Evolutionary conservation across 2,888 invertebrate genomes (phyloP).

Genomic region (Tholera decimalis): DNA sequence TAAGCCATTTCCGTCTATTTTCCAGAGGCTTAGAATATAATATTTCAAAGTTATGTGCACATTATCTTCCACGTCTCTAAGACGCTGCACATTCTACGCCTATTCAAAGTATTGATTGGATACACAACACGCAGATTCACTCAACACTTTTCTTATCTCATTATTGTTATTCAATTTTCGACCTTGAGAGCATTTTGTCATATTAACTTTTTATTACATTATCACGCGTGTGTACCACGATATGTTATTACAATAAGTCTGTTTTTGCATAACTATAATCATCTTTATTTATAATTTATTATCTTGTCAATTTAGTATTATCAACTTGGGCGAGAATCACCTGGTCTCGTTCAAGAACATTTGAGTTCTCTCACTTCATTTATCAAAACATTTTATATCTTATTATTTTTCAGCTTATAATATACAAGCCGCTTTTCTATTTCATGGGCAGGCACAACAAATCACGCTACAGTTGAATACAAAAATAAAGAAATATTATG

Average conservation of each 20-base stretch:
- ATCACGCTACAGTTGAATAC: background rate
- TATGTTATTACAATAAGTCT: conserved; percentile 5
- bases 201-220: conserved; percentile 24
- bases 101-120: conserved; percentile 9
- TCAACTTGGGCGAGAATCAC: background rate
- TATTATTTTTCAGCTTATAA: background rate
- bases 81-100: conserved; percentile 4
- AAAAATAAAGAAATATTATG: background rate
- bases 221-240: conserved; percentile 44
- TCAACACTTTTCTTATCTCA: conserved; percentile 31
- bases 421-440: background rate
- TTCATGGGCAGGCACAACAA: no score
- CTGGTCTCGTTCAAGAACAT: conserved; percentile 1
- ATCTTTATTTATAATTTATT: conserved; percentile 17
- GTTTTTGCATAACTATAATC: conserved; percentile 20
- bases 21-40: background rate
- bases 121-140: conserved; percentile 5
- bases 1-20: background rate
- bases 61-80: background rate
- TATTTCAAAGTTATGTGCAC: background rate
- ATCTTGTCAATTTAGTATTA: conserved; percentile 7
- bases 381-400: background rate
- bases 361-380: background rate
- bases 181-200: conserved; percentile 21
- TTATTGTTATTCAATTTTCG: background rate